Base-by-base conservation (phyloP, 2,797 vertebrate species). In the Bufotes viridis region DNA sequence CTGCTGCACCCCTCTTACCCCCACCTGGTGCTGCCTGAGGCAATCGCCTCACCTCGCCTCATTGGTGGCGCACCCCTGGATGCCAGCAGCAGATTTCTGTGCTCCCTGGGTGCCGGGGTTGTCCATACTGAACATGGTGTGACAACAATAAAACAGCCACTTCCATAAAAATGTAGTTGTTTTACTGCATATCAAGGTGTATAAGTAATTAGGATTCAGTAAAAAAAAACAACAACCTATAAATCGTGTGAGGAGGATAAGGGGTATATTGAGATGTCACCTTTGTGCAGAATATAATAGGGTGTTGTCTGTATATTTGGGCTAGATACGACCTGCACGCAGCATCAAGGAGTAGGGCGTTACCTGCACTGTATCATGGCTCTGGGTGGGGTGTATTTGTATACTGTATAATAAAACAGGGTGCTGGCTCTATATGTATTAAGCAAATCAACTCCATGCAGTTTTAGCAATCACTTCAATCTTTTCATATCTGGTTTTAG, bases 251-350 rank as follows among this genome's bases (percentile, higher is more conserved):
- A 81, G 29, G 22, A 84, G 55, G 18, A 63, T 20, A 14, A 55
- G 55, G 58, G 57, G 90, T 86, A 90, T 83, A 51, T 88, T 67
- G 12, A 87, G 87, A 90, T 91, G 90, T 91, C 91, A 86, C 60
- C 90, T 90, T 80, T 42, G 26, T 80, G 76, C 26, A 70, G 63
- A 65, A 86, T 65, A 78, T 24, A 29, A 53, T 60, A 87, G 80
- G 69, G 80, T 82, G 86, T 87, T 82, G 26, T 9, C 87, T 53
- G 70, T 65, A 49, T 69, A 63, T 76, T 87, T 75, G 58, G 86
- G 79, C 7, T 13, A 61, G 53, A 80, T 83, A 29, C 0, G 26
- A 88, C 85, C 78, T 67, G 2, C 63, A 51, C 42, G 13, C 22
- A 49, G 85, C 78, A 87, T 81, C 78, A 82, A 82, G 70, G 79